phyloP scores from a whole-genome alignment of 2,888 invertebrate species.

The Autographa pulchrina region DNA sequence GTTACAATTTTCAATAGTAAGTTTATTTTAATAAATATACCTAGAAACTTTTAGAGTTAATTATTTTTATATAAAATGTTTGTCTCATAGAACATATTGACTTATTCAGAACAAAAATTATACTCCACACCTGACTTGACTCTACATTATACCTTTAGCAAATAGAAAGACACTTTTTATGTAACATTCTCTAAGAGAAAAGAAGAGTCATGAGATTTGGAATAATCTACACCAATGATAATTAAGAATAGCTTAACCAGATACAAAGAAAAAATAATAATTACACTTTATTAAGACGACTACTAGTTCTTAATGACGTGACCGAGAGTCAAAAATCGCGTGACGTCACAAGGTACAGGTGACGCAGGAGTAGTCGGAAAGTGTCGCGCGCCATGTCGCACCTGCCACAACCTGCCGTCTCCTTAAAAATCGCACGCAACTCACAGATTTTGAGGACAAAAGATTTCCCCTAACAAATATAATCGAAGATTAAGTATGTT shows the following conservation, averaged over 20 bases:
- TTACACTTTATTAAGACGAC: neutral
- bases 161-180: too few species aligned
- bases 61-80: too few species aligned
- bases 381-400: conserved; percentile 37
- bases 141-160: too few species aligned
- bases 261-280: neutral
- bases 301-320: neutral
- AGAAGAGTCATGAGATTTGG: too few species aligned
- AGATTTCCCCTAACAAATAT: too few species aligned
- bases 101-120: too few species aligned
- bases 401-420: conserved; percentile 42
- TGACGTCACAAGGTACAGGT: conserved; percentile 32
- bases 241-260: neutral
- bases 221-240: neutral
- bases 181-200: too few species aligned
- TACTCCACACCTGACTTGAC: too few species aligned
- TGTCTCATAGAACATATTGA: too few species aligned
- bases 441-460: conserved; percentile 19
- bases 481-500: too few species aligned
- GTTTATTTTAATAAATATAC: neutral
- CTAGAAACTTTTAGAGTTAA: too few species aligned
- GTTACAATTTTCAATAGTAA: conserved; percentile 5
- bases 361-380: conserved; percentile 39
- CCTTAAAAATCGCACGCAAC: conserved; percentile 24
- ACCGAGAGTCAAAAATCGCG: conserved; percentile 11